Conservation (phyloP, 2,888 invertebrate species). For the Oxystoma pomonae region DNA sequence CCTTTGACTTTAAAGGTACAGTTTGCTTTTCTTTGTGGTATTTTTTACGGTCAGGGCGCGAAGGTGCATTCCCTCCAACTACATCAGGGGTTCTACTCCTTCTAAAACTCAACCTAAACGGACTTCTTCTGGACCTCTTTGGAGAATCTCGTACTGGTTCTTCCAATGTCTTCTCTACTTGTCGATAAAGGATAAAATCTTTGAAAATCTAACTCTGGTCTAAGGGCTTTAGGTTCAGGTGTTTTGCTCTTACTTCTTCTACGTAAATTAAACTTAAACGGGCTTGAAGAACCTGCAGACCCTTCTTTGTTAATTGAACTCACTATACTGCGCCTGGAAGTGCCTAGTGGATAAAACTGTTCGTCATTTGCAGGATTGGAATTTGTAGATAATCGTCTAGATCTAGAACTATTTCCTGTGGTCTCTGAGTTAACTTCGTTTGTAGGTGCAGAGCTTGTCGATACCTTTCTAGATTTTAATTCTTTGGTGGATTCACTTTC, state of each 20-base stretch:
- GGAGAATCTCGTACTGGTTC: conserved; percentile 20
- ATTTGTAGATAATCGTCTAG: background rate
- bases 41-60: conserved; percentile 47
- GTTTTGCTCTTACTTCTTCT: conserved; percentile 1
- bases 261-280: conserved; percentile 1
- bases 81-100: conserved; percentile 30
- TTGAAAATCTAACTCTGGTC: background rate
- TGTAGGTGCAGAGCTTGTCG: conserved; percentile 1
- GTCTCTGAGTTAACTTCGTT: background rate
- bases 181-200: conserved; percentile 21
- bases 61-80: conserved; percentile 25
- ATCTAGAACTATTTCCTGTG: background rate
- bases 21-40: conserved; percentile 20
- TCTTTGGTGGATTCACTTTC: conserved; percentile 15
- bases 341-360: background rate
- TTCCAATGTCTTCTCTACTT: conserved; percentile 20
- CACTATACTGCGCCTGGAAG: background rate
- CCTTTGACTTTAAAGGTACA: conserved; percentile 19
- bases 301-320: background rate
- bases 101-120: conserved; percentile 31
- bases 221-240: conserved; percentile 4
- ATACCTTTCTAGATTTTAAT: conserved; percentile 13
- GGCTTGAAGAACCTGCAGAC: conserved; percentile 1
- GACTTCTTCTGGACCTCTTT: conserved; percentile 26
- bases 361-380: background rate